These are phyloP conservation scores for Hippoglossus stenolepis DNA, from an alignment of 2,113 vertebrate species.

Conservation along the genomic window DNA sequence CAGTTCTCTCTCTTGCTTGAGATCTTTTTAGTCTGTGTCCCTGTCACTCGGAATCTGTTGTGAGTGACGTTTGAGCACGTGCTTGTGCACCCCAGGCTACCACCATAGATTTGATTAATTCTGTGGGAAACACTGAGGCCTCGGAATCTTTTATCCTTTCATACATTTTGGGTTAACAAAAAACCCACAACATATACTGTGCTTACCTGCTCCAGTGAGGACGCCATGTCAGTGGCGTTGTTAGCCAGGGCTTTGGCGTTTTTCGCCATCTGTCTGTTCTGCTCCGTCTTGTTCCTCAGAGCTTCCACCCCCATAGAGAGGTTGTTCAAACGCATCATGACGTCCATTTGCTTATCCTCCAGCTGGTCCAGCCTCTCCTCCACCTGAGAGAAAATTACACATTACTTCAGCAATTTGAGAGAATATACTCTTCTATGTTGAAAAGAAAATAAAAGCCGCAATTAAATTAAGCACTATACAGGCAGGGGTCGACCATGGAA, in stretches of 20 bases:
- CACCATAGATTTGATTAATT: too few species aligned
- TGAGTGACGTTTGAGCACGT: too few species aligned
- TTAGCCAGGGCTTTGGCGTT: slow-evolving; percentile 74
- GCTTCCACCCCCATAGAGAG: slow-evolving; percentile 73
- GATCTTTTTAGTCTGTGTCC: too few species aligned
- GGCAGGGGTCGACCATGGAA: background rate
- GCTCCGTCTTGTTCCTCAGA: slow-evolving; percentile 75
- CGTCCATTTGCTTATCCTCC: slow-evolving; percentile 76
- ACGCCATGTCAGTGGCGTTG: slow-evolving; percentile 69
- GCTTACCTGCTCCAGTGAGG: slow-evolving; percentile 73
- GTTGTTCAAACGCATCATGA: slow-evolving; percentile 78
- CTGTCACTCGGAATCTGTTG: too few species aligned
- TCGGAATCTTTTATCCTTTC: too few species aligned
- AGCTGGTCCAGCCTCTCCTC: slow-evolving; percentile 71
- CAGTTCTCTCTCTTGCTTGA: too few species aligned
- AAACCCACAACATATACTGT: background rate
- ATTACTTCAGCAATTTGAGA: too few species aligned
- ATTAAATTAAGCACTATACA: background rate
- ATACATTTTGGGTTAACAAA: too few species aligned
- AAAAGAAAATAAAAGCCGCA: too few species aligned
- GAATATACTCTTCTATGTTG: too few species aligned
- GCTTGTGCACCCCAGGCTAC: too few species aligned
- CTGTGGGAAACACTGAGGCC: too few species aligned
- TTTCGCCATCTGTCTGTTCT: slow-evolving; percentile 73
- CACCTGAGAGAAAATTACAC: slow-evolving; percentile 59